A percentile compares a stretch with the other conserved stretches of the same genome.
These are phyloP conservation scores for Idris sp. DNA, from an alignment of 1,140 invertebrate genomes.

Conservation along the genomic window DNA sequence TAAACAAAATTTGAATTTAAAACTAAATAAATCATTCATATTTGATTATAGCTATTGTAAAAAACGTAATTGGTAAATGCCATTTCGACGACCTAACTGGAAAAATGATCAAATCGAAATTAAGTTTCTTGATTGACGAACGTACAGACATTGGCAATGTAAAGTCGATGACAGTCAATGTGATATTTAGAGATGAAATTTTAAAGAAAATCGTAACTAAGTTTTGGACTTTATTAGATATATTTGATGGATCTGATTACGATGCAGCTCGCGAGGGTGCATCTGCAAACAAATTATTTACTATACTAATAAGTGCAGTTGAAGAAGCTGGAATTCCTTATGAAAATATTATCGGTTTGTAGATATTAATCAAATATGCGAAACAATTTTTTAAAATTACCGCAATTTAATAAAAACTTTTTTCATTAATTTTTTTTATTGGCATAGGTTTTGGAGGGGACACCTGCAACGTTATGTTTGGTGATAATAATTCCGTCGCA, in stretches of 20 bases:
- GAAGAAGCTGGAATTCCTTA: constrained; percentile 61
- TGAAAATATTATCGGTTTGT: constrained; percentile 63
- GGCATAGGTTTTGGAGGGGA: constrained; percentile 70
- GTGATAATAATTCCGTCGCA: constrained; percentile 67
- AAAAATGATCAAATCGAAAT: too few relatives aligned
- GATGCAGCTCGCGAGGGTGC: constrained; percentile 46
- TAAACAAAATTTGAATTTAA: background rate
- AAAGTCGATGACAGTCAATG: constrained; percentile 36
- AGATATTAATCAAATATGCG: background rate
- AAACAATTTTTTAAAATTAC: too few relatives aligned
- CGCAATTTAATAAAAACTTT: too few relatives aligned
- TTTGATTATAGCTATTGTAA: constrained; percentile 28
- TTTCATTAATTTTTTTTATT: too few relatives aligned
- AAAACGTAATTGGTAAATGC: constrained; percentile 53
- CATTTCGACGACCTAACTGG: constrained; percentile 29
- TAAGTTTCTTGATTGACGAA: constrained; percentile 58
- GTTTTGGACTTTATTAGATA: constrained; percentile 67
- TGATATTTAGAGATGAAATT: constrained; percentile 63
- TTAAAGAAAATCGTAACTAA: constrained; percentile 53
- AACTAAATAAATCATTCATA: background rate
- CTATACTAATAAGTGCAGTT: constrained; percentile 58
- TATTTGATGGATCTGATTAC: constrained; percentile 60
- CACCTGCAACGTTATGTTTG: constrained; percentile 71
- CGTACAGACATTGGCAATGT: constrained; percentile 42
- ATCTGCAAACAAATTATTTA: constrained; percentile 65